These are phyloP conservation scores for Holcopasites calliopsidis DNA, from an alignment of 1,140 invertebrate species.

Conservation along the genomic window DNA sequence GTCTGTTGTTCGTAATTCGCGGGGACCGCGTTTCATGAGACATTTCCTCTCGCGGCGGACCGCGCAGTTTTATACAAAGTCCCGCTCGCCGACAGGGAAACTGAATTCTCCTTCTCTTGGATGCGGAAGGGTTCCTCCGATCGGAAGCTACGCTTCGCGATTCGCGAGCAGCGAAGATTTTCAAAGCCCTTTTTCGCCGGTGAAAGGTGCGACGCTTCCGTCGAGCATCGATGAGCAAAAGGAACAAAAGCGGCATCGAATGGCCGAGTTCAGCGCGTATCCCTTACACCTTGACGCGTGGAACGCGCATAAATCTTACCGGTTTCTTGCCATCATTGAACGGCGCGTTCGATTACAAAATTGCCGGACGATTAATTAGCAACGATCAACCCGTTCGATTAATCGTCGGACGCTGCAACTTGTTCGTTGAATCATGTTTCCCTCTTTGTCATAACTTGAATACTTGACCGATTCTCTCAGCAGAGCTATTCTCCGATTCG, in stretches of 20 bases:
- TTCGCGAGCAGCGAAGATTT: not conserved
- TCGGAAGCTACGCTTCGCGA: not conserved
- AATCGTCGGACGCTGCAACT: not conserved
- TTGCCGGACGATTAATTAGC: conserved; percentile 23
- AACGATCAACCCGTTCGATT: conserved; percentile 11
- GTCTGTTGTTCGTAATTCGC: too few species aligned
- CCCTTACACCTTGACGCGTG: not conserved
- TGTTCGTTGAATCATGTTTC: too few species aligned
- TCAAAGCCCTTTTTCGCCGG: not conserved
- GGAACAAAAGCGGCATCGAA: not conserved
- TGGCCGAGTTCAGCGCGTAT: too few species aligned
- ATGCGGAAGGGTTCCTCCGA: not conserved
- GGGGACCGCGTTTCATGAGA: too few species aligned
- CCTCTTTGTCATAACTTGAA: too few species aligned
- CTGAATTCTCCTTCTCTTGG: not conserved
- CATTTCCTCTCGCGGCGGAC: too few species aligned
- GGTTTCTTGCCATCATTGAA: conserved; percentile 15
- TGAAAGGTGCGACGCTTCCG: not conserved
- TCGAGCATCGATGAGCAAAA: not conserved
- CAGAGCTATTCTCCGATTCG: too few species aligned
- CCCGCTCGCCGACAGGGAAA: not conserved
- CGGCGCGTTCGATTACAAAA: conserved; percentile 28
- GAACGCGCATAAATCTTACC: conserved; percentile 20
- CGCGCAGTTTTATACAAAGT: not conserved
- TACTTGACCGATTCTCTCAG: too few species aligned